Base-by-base conservation (phyloP, 2,888 invertebrate species). In the Drosophila paranaensis region DNA sequence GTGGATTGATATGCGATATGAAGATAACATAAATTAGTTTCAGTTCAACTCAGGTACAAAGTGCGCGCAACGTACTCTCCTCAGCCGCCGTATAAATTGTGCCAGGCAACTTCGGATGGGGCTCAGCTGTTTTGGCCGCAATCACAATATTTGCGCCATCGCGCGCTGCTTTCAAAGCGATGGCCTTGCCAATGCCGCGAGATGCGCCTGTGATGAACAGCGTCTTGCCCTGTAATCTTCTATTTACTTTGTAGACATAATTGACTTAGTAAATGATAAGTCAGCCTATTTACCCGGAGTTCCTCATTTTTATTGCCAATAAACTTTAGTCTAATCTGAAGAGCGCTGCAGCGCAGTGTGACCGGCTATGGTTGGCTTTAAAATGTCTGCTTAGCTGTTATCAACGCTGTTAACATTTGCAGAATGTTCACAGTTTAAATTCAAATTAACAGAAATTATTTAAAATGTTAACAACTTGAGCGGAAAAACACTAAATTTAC, bases 131-230 rank as follows among this genome's bases (percentile, higher is more conserved):
- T 93, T 98, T 97, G 3, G 97, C 97, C 54, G 97, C 97, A 67
- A 98, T 95, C 2, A 97, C 95, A 82, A 97, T 93, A 92, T 97
- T 97, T 1, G 97, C 97, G 30, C 97, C 97, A 95, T 98, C 97
- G 0, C 79, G 74, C 0, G 98, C 98, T 3, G 96, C 96, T 93
- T 98, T 98, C 65, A 98, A 91, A 6, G 98, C 99, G 82, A 99
- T 98, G 16, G 96, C 96, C 93, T 98, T 92, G 0, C 99, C 99
- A 89, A 99, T 99, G 35, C 99, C 99, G 83, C 99, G 95, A 60
- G 98, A 98, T 16, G 98, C 99, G 50, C 99, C 99, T 35, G 98
- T 98, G 78, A 99, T 97, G 90, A 99, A 98, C 62, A 98, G 93
- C 2, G 99, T 99, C 79, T 96, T 95, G 2, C 98, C 98, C 77